Base-by-base conservation (phyloP, 2,113 vertebrate genomes). In the Suricata suricatta region DNA sequence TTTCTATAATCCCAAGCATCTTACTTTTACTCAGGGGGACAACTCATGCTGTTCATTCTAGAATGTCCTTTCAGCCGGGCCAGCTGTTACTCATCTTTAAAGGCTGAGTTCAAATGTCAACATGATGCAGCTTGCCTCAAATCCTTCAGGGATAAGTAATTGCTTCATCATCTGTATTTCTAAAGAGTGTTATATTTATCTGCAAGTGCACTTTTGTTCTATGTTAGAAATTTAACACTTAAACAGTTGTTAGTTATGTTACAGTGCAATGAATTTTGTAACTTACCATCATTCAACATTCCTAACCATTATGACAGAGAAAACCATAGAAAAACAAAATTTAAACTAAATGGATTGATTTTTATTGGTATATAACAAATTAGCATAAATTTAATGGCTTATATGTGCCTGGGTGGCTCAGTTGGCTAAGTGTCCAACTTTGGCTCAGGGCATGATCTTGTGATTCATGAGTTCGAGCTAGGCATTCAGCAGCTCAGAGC, bases 281-380 rank as follows among this genome's bases (percentile, higher is more conserved):
- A 60, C 12, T 41, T 87, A 92, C 9, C 13, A 47, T 10, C 23
- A 90, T 63, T 84, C n/a, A 71, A 47, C 4, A 93, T 84, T 85
- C 57, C 60, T 92, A 68, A 81, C 3, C 29, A 79, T 47, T 84
- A 63, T n/a, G 11, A 7, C 16, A 77, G 1, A 72, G 33, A 4
- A 95, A 97, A 81, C 14, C 16, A 94, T 0, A 76, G 9, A 7
- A 81, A 77, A 80, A 81, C 8, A 90, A 87, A 97, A 76, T 80
- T 27, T 44, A 72, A 76, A 29, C 10, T 16, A 50, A 69, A 88
- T 33, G 7, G 29, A 77, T 83, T 63, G 31, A 25, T 60, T 91
- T 29, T 87, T 60, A 87, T 91, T 66, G 38, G 12, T 69, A 16
- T 33, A 5, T 84, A 93, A 90, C 17, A 90, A 94, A 92, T 84